Conservation (phyloP, 2,113 vertebrate species). For the Accipiter virgatus region DNA sequence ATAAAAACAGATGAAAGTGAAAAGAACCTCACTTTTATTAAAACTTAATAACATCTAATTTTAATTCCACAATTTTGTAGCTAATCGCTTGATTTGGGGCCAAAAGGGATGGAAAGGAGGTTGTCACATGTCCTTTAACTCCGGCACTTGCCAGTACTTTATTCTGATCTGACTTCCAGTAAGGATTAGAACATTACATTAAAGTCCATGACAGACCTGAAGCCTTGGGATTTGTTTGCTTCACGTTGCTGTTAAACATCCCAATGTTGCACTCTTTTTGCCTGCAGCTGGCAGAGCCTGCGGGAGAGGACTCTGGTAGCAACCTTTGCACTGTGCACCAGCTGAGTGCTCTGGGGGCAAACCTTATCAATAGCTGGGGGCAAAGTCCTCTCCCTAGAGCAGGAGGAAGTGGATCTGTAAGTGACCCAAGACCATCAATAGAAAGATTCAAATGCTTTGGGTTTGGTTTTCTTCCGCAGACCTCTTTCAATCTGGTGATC, state of each 20-base stretch:
- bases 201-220: background rate
- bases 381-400: background rate
- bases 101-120: background rate
- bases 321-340: background rate
- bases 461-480: background rate
- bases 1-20: background rate
- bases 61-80: background rate
- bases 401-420: background rate
- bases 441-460: background rate
- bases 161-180: background rate
- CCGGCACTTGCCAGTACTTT: background rate
- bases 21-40: background rate
- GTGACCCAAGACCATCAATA: background rate
- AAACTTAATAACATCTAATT: background rate
- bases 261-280: background rate
- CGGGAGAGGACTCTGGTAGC: background rate
- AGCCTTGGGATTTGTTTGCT: background rate
- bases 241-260: background rate
- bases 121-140: background rate
- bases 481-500: background rate
- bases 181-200: background rate
- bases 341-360: background rate
- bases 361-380: background rate
- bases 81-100: background rate
- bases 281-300: background rate